These are phyloP conservation scores for Drosophila erecta DNA, from an alignment of 1,140 invertebrate species.

Conservation along the genomic window DNA sequence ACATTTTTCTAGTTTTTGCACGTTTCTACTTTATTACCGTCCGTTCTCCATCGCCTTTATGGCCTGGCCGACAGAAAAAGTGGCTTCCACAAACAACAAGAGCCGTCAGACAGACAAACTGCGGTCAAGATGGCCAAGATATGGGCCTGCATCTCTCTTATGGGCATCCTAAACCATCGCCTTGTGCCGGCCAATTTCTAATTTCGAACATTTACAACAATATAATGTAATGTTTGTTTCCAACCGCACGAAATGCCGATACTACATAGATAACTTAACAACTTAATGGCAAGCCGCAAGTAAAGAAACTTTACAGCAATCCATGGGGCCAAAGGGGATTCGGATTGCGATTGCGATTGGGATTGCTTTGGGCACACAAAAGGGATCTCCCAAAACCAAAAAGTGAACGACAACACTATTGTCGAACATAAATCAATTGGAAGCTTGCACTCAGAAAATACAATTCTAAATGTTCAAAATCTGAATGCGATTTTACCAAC, in stretches of 20 bases:
- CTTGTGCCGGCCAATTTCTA: constrained; percentile 65
- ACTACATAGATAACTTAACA: constrained; percentile 76
- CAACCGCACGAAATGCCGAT: constrained; percentile 68
- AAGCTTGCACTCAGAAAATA: constrained; percentile 2
- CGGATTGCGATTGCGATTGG: constrained; percentile 4
- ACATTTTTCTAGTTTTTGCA: constrained; percentile 83
- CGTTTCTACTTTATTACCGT: constrained; percentile 81
- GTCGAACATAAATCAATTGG: constrained; percentile 65
- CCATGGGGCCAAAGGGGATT: constrained; percentile 16
- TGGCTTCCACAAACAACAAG: constrained; percentile 44
- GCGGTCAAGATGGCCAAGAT: constrained; percentile 51
- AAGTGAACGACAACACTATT: constrained; percentile 62
- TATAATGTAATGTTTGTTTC: constrained; percentile 76
- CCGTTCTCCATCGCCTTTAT: constrained; percentile 62
- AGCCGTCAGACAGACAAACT: constrained; percentile 55
- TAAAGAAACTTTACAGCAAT: constrained; percentile 58
- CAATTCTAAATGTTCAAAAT: too few relatives aligned
- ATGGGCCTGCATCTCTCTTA: neutral
- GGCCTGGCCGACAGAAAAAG: constrained; percentile 55
- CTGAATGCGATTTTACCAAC: too few relatives aligned
- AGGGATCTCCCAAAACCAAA: constrained; percentile 31
- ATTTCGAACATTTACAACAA: constrained; percentile 72
- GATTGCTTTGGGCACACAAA: constrained; percentile 18
- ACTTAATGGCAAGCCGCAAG: constrained; percentile 76
- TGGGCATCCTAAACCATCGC: constrained; percentile 4